Evolutionary conservation across 2,888 invertebrate species (phyloP), one percentile per base, ranked within the genome.

Genomic region (Epirrita christyi): DNA sequence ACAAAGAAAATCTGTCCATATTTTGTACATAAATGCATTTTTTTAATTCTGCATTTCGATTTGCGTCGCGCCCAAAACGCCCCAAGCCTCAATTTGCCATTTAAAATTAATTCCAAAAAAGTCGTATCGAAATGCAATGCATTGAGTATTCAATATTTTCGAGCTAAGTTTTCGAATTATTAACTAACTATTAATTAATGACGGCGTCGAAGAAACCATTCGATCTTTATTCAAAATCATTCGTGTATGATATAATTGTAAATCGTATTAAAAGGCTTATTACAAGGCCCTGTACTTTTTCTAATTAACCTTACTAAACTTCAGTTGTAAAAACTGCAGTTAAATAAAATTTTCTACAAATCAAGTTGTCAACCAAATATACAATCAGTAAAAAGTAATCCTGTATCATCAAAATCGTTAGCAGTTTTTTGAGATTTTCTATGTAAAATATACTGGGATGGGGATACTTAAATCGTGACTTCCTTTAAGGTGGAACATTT

Each of bases 161-260:
- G 70, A 73, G 70, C 60, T 67, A 47, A 11, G 50, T 66, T 65
- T 44, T 43, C 28, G 21, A 42, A 48, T 55, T 15, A 41, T 52
- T 21, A 21, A 21, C 4, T 21, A 21, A 3, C 4, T 21, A 52
- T 29, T 52, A 14, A 52, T 29, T 52, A 14, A 49, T 40, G 66
- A 70, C 75, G 75, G 75, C 81, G 75, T 73, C 68, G 66, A 69
- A 69, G 66, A 69, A 69, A 66, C 64, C 53, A 61, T 66, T 66
- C 56, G 65, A 65, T 65, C 14, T 50, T 59, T 59, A 14, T 6
- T 8, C 44, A 64, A 64, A 67, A 59, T 67, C 27, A 34, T 55
- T 38, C 28, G 11, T 62, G 61, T 59, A 63, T 63, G 50, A 63
- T 65, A 63, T 60, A 55, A 66, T 36, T n/a, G 8, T 59, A 64